These are phyloP conservation scores for Chrysotoxum bicinctum DNA, from an alignment of 2,888 invertebrate species.

Conservation along the genomic window DNA sequence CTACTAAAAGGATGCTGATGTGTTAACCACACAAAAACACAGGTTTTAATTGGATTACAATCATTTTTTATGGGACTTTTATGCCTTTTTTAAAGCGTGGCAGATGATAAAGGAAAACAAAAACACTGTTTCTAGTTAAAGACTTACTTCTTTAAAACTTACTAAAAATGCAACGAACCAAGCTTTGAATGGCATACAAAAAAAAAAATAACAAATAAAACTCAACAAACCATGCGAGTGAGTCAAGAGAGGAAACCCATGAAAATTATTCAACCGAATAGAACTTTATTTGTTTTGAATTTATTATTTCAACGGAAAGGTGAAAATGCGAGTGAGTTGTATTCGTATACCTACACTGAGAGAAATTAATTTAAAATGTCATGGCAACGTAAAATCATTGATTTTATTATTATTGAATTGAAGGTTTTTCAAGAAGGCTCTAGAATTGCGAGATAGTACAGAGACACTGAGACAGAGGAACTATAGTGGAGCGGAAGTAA, in stretches of 20 bases:
- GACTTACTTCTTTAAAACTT: constrained; percentile 64
- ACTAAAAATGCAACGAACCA: constrained; percentile 62
- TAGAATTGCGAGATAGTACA: no score
- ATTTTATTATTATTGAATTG: no score
- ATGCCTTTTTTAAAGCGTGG: constrained; percentile 65
- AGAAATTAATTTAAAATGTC: neutral
- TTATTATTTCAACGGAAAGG: constrained; percentile 70
- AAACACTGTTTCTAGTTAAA: constrained; percentile 21
- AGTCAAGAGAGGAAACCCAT: constrained; percentile 66
- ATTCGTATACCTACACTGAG: neutral
- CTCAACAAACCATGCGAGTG: constrained; percentile 70
- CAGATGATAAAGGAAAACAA: constrained; percentile 46
- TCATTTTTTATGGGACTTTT: constrained; percentile 66
- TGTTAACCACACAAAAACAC: constrained; percentile 48
- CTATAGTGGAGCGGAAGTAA: no score
- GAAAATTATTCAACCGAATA: constrained; percentile 72
- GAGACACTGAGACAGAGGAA: no score
- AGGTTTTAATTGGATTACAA: constrained; percentile 62
- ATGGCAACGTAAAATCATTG: no score
- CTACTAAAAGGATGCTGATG: constrained; percentile 32
- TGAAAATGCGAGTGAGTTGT: constrained; percentile 58
- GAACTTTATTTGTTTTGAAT: constrained; percentile 73
- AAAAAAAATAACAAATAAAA: constrained; percentile 23
- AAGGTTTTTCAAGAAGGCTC: no score
- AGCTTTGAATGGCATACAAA: constrained; percentile 33